Conservation (phyloP, 1,140 invertebrate species). For the Solen grandis region DNA sequence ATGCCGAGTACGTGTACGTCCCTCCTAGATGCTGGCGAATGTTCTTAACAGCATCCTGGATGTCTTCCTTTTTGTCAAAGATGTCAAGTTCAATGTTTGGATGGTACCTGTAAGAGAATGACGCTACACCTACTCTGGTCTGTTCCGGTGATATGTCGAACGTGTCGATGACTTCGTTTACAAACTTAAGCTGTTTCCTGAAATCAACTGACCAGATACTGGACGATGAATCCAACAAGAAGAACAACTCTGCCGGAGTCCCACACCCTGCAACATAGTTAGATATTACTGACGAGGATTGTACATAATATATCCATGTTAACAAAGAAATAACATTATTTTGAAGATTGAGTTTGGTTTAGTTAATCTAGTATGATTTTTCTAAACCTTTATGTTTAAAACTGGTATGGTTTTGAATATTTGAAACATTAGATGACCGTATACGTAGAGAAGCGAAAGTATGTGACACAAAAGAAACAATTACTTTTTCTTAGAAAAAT, state of each 20-base stretch:
- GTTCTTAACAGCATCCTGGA: constrained; percentile 8
- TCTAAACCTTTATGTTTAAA: no score
- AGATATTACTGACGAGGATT: neutral
- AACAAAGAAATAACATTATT: no score
- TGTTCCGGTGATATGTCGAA: constrained; percentile 59
- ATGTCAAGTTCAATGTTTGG: constrained; percentile 20
- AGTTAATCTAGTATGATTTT: no score
- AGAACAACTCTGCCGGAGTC: constrained; percentile 64
- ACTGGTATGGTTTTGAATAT: no score
- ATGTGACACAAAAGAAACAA: no score
- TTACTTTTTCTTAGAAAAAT: no score
- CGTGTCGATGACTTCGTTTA: constrained; percentile 51
- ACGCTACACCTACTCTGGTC: constrained; percentile 55
- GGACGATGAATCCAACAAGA: constrained; percentile 67
- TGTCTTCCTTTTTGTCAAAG: neutral
- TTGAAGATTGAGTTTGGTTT: no score
- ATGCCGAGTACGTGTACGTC: constrained; percentile 49
- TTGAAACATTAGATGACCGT: no score
- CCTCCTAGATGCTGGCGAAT: constrained; percentile 53
- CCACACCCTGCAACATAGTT: constrained; percentile 49
- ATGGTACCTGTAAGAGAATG: constrained; percentile 36
- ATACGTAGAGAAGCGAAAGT: no score
- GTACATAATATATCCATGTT: constrained; percentile 18
- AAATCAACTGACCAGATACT: constrained; percentile 66
- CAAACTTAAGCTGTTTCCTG: constrained; percentile 58